phyloP scores from a whole-genome alignment of 1,140 invertebrate species.

The Drosophila bipectinata region DNA sequence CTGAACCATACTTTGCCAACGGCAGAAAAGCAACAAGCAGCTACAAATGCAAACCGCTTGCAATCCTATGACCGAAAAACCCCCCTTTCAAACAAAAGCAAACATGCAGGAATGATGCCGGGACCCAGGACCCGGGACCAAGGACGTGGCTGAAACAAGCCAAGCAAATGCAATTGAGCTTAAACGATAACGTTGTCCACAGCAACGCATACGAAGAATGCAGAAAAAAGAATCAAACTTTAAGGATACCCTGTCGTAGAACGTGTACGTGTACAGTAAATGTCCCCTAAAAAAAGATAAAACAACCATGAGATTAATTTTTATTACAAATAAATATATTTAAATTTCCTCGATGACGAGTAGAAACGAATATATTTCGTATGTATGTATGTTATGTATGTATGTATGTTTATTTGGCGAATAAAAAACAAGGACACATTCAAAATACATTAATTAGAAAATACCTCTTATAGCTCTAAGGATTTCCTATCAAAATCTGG shows the following conservation, averaged over 20 bases:
- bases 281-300: too few species aligned
- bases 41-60: slow-evolving; percentile 39
- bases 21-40: slow-evolving; percentile 47
- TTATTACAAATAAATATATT: too few species aligned
- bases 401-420: too few species aligned
- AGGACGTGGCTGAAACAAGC: slow-evolving; percentile 16
- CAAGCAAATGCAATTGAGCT: slow-evolving; percentile 70
- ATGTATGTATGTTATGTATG: too few species aligned
- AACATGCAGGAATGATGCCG: slow-evolving; percentile 6
- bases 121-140: background rate
- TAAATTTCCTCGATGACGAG: too few species aligned
- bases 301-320: too few species aligned
- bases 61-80: slow-evolving; percentile 42
- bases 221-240: slow-evolving; percentile 20
- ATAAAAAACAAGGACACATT: too few species aligned
- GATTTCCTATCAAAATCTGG: too few species aligned
- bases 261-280: background rate
- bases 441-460: too few species aligned
- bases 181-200: slow-evolving; percentile 66
- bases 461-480: too few species aligned
- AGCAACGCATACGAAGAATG: slow-evolving; percentile 47
- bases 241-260: background rate
- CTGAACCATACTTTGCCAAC: slow-evolving; percentile 12
- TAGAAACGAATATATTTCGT: too few species aligned
- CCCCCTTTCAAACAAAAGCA: background rate